Percentiles rank a stretch among this genome's conserved stretches.
Conservation (phyloP, 2,797 vertebrate species). For the Anolis apletophallus region DNA sequence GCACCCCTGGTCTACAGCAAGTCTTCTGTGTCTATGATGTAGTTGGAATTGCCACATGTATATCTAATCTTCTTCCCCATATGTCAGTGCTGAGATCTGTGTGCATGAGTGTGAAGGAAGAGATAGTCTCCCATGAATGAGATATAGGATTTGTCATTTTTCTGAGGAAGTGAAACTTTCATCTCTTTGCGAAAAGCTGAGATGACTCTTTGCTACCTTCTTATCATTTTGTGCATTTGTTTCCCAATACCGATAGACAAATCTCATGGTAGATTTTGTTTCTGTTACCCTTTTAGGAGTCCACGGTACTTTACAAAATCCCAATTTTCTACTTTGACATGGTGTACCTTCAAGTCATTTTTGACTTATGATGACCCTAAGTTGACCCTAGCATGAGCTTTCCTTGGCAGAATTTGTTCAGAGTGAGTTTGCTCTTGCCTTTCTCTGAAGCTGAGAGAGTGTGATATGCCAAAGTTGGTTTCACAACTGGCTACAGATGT, state of each 20-base stretch:
- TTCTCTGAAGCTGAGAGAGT: too few relatives aligned
- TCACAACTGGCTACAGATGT: neutral
- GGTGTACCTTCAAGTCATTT: too few relatives aligned
- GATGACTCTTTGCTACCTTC: constrained; percentile 14
- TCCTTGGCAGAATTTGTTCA: too few relatives aligned
- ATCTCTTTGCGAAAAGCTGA: neutral
- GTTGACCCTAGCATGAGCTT: too few relatives aligned
- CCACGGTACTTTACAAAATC: neutral
- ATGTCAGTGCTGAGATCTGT: constrained; percentile 26
- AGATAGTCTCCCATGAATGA: constrained; percentile 11
- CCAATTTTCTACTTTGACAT: neutral
- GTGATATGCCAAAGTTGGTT: too few relatives aligned
- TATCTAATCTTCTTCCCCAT: constrained; percentile 22
- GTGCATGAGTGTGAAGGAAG: rapidly evolving
- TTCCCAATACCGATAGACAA: neutral
- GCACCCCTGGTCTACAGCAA: neutral
- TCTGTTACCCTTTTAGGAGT: neutral
- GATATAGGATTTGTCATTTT: neutral
- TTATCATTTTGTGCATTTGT: constrained; percentile 26
- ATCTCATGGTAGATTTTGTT: neutral
- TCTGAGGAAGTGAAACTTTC: constrained; percentile 12
- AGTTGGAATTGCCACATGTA: neutral
- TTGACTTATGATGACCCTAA: too few relatives aligned
- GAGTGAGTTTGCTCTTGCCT: too few relatives aligned
- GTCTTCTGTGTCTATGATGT: constrained; percentile 5